Evolutionary conservation across 2,888 invertebrate species (phyloP).

Genomic region (Cenopis cana): DNA sequence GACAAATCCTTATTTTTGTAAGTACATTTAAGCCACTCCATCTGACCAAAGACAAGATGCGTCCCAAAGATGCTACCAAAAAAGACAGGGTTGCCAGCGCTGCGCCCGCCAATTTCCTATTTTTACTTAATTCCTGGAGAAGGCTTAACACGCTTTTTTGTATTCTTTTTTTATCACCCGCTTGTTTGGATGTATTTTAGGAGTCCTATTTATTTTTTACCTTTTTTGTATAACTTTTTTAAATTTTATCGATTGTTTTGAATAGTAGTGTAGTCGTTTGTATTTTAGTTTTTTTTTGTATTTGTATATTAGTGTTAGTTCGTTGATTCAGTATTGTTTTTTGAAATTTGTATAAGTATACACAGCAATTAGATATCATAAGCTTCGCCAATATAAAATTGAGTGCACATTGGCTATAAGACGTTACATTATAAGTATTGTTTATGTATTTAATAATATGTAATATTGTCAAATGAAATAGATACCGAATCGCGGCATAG

Average conservation of each 20-base stretch:
- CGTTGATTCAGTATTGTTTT: slow-evolving; percentile 73
- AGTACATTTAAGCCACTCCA: slow-evolving; percentile 60
- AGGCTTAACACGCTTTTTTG: slow-evolving; percentile 55
- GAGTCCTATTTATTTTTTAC: slow-evolving; percentile 80
- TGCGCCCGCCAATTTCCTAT: slow-evolving; percentile 59
- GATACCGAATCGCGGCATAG: slow-evolving; percentile 44
- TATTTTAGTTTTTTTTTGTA: slow-evolving; percentile 55
- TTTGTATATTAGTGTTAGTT: slow-evolving; percentile 61
- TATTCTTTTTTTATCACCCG: slow-evolving; percentile 61
- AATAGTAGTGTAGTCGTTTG: slow-evolving; percentile 46
- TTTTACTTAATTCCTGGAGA: slow-evolving; percentile 64
- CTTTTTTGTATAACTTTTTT: slow-evolving; percentile 74
- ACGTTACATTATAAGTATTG: slow-evolving; percentile 58
- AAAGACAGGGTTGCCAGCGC: slow-evolving; percentile 64
- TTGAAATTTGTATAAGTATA: slow-evolving; percentile 57
- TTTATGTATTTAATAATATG: slow-evolving; percentile 64
- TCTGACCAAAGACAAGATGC: slow-evolving; percentile 74
- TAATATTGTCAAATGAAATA: slow-evolving; percentile 51
- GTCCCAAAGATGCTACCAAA: slow-evolving; percentile 72
- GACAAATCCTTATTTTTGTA: slow-evolving; percentile 62
- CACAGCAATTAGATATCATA: slow-evolving; percentile 63
- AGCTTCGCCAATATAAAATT: slow-evolving; percentile 63
- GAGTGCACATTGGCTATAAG: slow-evolving; percentile 74
- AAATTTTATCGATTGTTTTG: slow-evolving; percentile 54
- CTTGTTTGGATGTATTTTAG: slow-evolving; percentile 78